Evolutionary conservation across 1,140 invertebrate species (phyloP).

Genomic region (Diachasmimorpha longicaudata): DNA sequence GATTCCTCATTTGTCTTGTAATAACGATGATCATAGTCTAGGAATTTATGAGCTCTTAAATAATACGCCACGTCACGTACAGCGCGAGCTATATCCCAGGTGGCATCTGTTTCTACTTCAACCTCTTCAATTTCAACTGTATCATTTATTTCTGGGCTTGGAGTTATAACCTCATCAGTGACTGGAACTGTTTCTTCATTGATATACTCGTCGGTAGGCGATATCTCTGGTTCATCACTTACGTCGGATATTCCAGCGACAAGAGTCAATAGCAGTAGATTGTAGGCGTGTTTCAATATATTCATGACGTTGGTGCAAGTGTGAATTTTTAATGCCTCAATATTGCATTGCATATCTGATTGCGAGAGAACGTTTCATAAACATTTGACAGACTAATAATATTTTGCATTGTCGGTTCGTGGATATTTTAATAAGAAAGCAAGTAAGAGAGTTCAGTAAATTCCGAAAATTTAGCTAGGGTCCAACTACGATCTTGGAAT

Average conservation of each 20-base stretch:
- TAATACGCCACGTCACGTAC: conserved; percentile 68
- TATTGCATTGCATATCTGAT: not conserved
- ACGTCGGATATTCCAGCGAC: not conserved
- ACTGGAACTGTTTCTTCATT: conserved; percentile 25
- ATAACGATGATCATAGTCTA: conserved; percentile 67
- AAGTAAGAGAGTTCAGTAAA: too few relatives aligned
- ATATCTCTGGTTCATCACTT: not conserved
- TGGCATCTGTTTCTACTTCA: conserved; percentile 27
- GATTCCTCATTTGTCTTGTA: conserved; percentile 40
- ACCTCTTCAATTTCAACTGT: conserved; percentile 33
- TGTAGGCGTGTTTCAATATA: not conserved
- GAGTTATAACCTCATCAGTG: conserved; percentile 43
- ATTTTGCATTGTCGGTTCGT: too few relatives aligned
- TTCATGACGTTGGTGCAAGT: not conserved
- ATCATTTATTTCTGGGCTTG: conserved; percentile 38
- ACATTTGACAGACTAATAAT: not conserved
- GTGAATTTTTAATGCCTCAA: not conserved
- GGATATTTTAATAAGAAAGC: too few relatives aligned
- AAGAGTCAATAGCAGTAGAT: not conserved
- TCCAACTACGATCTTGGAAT: too few relatives aligned
- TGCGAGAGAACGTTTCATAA: not conserved
- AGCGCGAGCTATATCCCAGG: conserved; percentile 44
- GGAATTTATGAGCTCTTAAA: conserved; percentile 69
- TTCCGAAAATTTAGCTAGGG: too few relatives aligned
- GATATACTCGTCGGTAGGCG: conserved; percentile 20